Percentiles rank a stretch among this genome's conserved stretches.
These are phyloP conservation scores for Dendronephthya gigantea DNA, from an alignment of 64 coral and sea anemone genomes.

Conservation along the genomic window DNA sequence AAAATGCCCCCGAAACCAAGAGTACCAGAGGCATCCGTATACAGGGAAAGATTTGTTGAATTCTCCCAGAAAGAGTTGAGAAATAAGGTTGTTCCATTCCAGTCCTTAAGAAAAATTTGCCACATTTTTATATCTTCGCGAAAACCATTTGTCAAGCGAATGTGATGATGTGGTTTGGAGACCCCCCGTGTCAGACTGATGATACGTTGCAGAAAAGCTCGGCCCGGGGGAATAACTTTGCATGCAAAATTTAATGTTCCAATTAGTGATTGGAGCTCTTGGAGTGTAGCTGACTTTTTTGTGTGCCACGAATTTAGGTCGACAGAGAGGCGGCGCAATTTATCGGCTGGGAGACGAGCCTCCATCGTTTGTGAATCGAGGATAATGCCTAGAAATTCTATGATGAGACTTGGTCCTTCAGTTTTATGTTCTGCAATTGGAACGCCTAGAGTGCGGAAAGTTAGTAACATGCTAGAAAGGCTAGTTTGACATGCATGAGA, in stretches of 20 bases:
- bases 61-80: not conserved
- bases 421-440: not conserved
- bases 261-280: not conserved
- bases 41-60: not conserved
- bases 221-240: slow-evolving; percentile 11
- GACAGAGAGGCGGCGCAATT: not conserved
- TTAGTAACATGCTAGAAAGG: not conserved
- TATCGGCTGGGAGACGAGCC: not conserved
- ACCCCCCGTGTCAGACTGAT: slow-evolving; percentile 1
- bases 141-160: not conserved
- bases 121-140: not conserved
- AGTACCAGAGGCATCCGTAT: not conserved
- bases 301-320: no score
- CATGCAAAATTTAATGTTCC: not conserved
- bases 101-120: not conserved
- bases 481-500: not conserved
- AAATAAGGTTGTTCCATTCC: slow-evolving; percentile 6
- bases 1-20: slow-evolving; percentile 2
- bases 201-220: slow-evolving; percentile 11
- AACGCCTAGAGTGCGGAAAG: not conserved
- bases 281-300: not conserved
- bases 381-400: not conserved
- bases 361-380: not conserved
- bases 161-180: not conserved
- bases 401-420: not conserved